Percentiles rank a stretch among this genome's conserved stretches.
These are phyloP conservation scores for Lanius collurio DNA, from an alignment of 2,113 vertebrate species.

Conservation along the genomic window DNA sequence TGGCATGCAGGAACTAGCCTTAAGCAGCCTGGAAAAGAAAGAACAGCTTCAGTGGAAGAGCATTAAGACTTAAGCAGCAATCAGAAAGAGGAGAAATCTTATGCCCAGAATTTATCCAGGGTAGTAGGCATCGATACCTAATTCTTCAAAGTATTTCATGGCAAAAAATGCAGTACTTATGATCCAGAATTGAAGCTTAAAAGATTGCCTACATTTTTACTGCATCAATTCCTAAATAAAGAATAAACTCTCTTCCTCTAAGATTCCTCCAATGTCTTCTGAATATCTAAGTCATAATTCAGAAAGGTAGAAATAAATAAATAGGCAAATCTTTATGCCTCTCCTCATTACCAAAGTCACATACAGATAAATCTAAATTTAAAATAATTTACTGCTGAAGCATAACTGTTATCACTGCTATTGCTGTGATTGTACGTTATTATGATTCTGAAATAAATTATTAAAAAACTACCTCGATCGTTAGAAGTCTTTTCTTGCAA, in stretches of 20 bases:
- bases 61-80: background rate
- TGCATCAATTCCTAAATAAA: background rate
- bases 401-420: background rate
- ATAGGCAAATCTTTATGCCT: background rate
- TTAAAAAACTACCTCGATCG: background rate
- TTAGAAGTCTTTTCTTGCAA: background rate
- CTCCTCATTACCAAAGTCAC: background rate
- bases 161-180: background rate
- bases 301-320: background rate
- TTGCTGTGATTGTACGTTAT: background rate
- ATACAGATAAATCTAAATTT: background rate
- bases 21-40: slow-evolving; percentile 12
- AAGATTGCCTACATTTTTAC: background rate
- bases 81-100: background rate
- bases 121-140: background rate
- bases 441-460: background rate
- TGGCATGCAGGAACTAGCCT: slow-evolving; percentile 22
- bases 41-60: background rate
- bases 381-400: background rate
- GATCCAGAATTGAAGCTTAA: background rate
- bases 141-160: background rate
- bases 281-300: background rate
- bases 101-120: background rate
- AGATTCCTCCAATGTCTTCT: background rate
- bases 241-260: background rate